Percentiles rank a stretch among this genome's conserved stretches.
Conservation (phyloP, 1,140 invertebrate species). For the Caenorhabditis briggsae region DNA sequence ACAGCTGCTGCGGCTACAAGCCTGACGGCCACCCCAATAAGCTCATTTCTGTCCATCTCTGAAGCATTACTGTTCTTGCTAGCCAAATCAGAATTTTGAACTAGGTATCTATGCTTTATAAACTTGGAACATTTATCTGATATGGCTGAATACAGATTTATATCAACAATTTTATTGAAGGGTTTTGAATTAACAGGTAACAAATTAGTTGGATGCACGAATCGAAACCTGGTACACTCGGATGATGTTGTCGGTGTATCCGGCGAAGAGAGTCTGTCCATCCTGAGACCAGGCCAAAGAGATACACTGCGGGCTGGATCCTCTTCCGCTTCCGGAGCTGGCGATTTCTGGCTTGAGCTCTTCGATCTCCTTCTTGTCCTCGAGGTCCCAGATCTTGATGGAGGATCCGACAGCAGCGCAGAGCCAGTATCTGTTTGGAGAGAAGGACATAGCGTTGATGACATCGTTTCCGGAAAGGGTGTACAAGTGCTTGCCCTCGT, state of each 20-base stretch:
- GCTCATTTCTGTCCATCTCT: constrained; percentile 57
- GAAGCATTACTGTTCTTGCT: background rate
- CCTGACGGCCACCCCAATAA: constrained; percentile 60
- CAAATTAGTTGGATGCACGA: constrained; percentile 52
- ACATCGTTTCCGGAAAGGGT: constrained; percentile 98
- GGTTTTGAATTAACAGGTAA: constrained; percentile 49
- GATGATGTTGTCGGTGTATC: constrained; percentile 98
- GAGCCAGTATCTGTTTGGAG: constrained; percentile 99
- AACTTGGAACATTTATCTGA: constrained; percentile 23
- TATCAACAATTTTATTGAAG: constrained; percentile 56
- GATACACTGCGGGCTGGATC: constrained; percentile 90
- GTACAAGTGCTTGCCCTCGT: constrained; percentile 99
- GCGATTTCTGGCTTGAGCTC: constrained; percentile 95
- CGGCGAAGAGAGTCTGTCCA: constrained; percentile 98
- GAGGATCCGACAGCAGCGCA: constrained; percentile 96
- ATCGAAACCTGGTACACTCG: constrained; percentile 93
- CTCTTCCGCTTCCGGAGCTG: constrained; percentile 66
- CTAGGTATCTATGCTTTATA: background rate
- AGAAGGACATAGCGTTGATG: constrained; percentile 98
- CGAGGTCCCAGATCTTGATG: constrained; percentile 99
- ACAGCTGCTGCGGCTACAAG: constrained; percentile 61
- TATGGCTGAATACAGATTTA: background rate
- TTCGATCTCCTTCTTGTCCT: constrained; percentile 99
- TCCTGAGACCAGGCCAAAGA: constrained; percentile 99
- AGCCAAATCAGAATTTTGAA: background rate